Conservation (phyloP, 2,888 invertebrate species). For the Nemapogon koenigi region DNA sequence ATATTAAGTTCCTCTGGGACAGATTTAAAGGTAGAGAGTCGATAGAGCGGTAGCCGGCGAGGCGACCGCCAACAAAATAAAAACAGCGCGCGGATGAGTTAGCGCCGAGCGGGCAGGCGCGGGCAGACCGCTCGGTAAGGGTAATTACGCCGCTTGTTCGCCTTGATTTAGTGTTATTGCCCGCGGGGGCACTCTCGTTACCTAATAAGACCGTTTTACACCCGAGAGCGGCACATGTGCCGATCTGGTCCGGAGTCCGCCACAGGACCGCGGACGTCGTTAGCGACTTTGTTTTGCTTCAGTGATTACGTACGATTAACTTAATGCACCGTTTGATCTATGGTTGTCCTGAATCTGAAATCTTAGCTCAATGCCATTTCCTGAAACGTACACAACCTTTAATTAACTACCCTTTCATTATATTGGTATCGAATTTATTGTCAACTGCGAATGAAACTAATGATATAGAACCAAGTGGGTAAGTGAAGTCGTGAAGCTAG, state of each 20-base stretch:
- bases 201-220: slow-evolving; percentile 65
- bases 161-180: slow-evolving; percentile 67
- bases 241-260: slow-evolving; percentile 28
- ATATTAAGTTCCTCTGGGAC: slow-evolving; percentile 49
- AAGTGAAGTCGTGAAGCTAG: no score
- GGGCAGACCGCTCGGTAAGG: slow-evolving; percentile 40
- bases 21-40: slow-evolving; percentile 60
- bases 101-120: slow-evolving; percentile 42
- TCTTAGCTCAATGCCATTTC: no score
- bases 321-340: slow-evolving; percentile 54
- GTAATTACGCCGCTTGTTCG: slow-evolving; percentile 68
- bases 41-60: slow-evolving; percentile 58
- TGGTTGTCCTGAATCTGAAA: no score
- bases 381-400: no score
- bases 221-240: slow-evolving; percentile 54
- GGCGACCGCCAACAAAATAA: slow-evolving; percentile 55
- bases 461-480: no score
- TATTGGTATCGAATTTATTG: no score
- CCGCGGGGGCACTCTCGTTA: slow-evolving; percentile 62
- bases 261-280: slow-evolving; percentile 24
- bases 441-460: no score
- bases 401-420: no score
- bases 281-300: slow-evolving; percentile 54
- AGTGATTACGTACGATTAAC: slow-evolving; percentile 50
- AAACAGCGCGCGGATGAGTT: slow-evolving; percentile 60